Evolutionary conservation across 2,797 vertebrate species (phyloP).

Genomic region (Natrix natrix): DNA sequence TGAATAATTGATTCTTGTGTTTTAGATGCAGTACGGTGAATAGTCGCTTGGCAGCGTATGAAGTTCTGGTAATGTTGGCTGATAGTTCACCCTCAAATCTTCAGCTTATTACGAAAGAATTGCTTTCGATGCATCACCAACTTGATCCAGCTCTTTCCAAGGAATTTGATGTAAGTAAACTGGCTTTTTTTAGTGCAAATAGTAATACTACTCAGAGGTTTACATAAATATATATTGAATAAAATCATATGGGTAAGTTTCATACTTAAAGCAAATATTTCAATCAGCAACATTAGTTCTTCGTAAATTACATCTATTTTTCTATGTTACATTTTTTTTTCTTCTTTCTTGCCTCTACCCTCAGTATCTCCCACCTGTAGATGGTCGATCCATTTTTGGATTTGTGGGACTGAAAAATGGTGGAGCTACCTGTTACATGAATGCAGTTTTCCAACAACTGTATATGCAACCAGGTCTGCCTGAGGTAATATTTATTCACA

Average conservation of each 20-base stretch:
- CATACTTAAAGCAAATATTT: not conserved
- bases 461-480: conserved; percentile 98
- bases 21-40: conserved; percentile 94
- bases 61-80: conserved; percentile 96
- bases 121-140: conserved; percentile 97
- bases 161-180: conserved; percentile 91
- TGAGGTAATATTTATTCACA: conserved; percentile 78
- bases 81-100: conserved; percentile 94
- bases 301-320: not conserved
- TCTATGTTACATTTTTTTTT: conserved; percentile 15
- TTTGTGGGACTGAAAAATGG: conserved; percentile 98
- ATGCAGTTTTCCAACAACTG: conserved; percentile 97
- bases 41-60: conserved; percentile 94
- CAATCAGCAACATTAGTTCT: not conserved
- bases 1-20: conserved; percentile 37
- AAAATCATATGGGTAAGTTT: not conserved
- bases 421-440: conserved; percentile 99
- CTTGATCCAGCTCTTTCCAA: conserved; percentile 93
- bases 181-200: not conserved
- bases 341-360: not conserved
- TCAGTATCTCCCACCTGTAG: conserved; percentile 95
- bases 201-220: not conserved
- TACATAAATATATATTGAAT: not conserved
- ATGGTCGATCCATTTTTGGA: conserved; percentile 91
- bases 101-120: conserved; percentile 89